A percentile compares a stretch with the other conserved stretches of the same genome.
Conservation (phyloP, 2,113 vertebrate genomes). For the Actinemys pallida region DNA sequence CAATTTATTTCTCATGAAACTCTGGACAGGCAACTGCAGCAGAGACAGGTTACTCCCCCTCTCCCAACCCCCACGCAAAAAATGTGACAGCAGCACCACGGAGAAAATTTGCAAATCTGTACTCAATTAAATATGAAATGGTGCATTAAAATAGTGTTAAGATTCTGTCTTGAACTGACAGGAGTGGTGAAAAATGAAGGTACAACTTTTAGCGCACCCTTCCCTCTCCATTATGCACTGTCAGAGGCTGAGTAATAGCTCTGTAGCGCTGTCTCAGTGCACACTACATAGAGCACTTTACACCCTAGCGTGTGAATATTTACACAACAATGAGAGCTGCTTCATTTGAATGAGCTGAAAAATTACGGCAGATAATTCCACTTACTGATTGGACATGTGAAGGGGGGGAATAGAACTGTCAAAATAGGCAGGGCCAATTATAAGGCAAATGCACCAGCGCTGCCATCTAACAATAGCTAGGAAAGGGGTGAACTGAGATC, state of each 20-base stretch:
- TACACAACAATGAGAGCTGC: background rate
- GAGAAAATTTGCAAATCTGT: background rate
- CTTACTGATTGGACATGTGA: background rate
- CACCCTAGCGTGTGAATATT: background rate
- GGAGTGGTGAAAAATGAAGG: background rate
- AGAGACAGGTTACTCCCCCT: background rate
- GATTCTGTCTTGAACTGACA: background rate
- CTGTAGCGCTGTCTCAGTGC: background rate
- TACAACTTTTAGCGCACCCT: background rate
- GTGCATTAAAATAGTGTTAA: background rate
- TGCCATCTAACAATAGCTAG: background rate
- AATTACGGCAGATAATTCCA: background rate
- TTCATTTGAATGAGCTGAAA: background rate
- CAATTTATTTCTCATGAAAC: too few species aligned
- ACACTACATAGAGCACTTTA: background rate
- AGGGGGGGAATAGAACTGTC: background rate
- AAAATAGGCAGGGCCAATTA: background rate
- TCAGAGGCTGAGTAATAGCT: background rate
- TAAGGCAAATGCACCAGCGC: background rate
- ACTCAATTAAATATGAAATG: background rate
- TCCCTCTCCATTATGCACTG: fast-evolving
- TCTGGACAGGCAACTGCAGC: background rate
- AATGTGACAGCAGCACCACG: background rate
- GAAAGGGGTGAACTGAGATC: background rate
- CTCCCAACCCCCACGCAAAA: background rate